A percentile compares a stretch with the other conserved stretches of the same genome.
phyloP scores from a whole-genome alignment of 2,888 invertebrate species.

The Cephus nigrinus region DNA sequence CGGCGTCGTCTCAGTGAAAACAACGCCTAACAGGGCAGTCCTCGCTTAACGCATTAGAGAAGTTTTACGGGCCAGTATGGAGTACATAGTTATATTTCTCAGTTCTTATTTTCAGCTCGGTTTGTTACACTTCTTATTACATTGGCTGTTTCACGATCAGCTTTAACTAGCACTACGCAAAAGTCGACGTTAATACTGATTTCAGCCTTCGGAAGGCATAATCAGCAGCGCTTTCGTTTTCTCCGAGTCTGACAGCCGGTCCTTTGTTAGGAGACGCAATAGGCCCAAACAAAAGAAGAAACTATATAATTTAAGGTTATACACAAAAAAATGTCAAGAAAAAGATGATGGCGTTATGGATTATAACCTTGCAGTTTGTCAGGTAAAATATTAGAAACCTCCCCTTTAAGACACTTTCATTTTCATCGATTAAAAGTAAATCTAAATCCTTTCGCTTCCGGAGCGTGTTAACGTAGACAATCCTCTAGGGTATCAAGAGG shows the following conservation, averaged over 20 bases:
- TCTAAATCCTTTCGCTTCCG: not conserved
- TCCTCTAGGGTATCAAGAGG: not conserved
- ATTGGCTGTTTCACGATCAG: not conserved
- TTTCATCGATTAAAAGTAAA: not conserved
- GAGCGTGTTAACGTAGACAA: not conserved
- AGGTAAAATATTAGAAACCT: not conserved
- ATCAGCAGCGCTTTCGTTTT: slow-evolving; percentile 1
- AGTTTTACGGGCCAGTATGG: not conserved
- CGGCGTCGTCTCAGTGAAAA: not conserved
- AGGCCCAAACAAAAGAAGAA: not conserved
- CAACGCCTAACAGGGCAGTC: not conserved
- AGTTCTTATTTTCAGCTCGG: not conserved
- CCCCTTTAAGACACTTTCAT: not conserved
- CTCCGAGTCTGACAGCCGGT: not conserved
- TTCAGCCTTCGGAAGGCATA: slow-evolving; percentile 1
- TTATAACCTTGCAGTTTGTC: not conserved
- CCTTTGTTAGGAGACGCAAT: not conserved
- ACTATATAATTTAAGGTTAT: not conserved
- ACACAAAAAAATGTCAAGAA: not conserved
- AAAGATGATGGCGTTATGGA: not conserved
- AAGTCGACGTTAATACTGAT: not conserved
- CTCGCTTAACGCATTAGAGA: not conserved
- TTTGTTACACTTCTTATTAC: not conserved
- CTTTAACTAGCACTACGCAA: not conserved
- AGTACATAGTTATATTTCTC: not conserved